Conservation (phyloP, 2,797 vertebrate genomes). For the Sebastes oblongus region DNA sequence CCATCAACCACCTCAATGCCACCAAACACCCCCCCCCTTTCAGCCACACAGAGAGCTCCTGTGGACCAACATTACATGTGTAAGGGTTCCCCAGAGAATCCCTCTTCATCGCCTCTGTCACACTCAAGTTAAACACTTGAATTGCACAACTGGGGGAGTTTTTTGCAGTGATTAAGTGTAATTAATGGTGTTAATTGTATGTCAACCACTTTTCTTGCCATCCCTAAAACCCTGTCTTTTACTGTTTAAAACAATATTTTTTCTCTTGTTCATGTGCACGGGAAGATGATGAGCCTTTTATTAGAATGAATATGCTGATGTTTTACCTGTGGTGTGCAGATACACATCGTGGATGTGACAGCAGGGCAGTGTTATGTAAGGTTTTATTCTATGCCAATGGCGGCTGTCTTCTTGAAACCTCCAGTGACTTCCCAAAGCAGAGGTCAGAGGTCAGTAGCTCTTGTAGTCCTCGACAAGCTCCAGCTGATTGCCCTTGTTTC, state of each 20-base stretch:
- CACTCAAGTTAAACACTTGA: conserved; percentile 45
- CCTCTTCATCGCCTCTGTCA: conserved; percentile 24
- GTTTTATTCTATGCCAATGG: not conserved
- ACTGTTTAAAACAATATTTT: not conserved
- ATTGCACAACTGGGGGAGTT: conserved; percentile 37
- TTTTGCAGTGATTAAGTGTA: conserved; percentile 32
- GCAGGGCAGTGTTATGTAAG: not conserved
- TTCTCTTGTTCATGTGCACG: not conserved
- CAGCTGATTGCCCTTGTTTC: conserved; percentile 70
- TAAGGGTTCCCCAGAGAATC: conserved; percentile 48
- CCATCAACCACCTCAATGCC: conserved; percentile 59
- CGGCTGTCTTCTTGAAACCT: conserved; percentile 35
- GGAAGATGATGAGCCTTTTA: not conserved
- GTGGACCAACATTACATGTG: conserved; percentile 43
- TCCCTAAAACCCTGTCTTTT: not conserved
- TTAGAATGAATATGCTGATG: not conserved
- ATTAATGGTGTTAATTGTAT: conserved; percentile 39
- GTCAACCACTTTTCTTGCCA: not conserved
- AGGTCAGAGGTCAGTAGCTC: conserved; percentile 60
- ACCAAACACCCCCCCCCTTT: conserved; percentile 22
- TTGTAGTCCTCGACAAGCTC: conserved; percentile 57
- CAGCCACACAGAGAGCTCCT: conserved; percentile 20
- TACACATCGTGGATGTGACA: not conserved
- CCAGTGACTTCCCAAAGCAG: conserved; percentile 30
- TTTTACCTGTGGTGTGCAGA: not conserved